Conservation (phyloP, 2,113 vertebrate species). For the Lynx canadensis region DNA sequence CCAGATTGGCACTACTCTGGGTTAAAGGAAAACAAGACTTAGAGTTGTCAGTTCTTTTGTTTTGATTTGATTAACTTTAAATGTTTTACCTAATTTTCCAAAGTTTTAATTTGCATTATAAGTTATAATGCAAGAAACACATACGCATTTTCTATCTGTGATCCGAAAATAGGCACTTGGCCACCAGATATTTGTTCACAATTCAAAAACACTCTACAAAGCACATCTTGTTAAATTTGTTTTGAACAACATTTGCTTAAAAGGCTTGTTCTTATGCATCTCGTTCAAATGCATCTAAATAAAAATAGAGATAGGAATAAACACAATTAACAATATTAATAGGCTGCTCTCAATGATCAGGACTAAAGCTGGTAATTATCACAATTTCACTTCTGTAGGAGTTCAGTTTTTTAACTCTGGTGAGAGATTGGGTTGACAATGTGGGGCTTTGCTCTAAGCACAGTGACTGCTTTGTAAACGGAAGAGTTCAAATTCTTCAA, state of each 20-base stretch:
- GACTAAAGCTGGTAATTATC: not conserved
- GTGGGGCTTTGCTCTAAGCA: not conserved
- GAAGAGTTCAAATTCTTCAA: not conserved
- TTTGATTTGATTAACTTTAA: not conserved
- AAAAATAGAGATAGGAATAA: not conserved
- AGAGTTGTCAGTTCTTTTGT: not conserved
- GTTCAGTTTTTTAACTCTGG: not conserved
- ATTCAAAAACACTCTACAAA: not conserved
- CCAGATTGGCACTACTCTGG: not conserved
- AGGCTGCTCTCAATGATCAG: not conserved
- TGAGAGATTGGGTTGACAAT: not conserved
- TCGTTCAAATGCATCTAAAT: constrained; percentile 16
- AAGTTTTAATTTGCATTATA: not conserved
- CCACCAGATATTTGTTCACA: not conserved
- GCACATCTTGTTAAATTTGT: not conserved
- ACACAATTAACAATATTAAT: constrained; percentile 8
- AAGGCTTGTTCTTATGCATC: not conserved
- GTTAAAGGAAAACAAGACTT: not conserved
- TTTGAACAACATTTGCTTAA: constrained; percentile 9
- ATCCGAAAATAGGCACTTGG: not conserved
- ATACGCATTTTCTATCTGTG: not conserved
- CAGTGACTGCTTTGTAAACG: not conserved
- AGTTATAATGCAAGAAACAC: not conserved
- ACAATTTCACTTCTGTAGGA: not conserved
- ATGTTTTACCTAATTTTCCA: not conserved